phyloP scores from a whole-genome alignment of 2,797 vertebrate species.

The Malacoraja senta region DNA sequence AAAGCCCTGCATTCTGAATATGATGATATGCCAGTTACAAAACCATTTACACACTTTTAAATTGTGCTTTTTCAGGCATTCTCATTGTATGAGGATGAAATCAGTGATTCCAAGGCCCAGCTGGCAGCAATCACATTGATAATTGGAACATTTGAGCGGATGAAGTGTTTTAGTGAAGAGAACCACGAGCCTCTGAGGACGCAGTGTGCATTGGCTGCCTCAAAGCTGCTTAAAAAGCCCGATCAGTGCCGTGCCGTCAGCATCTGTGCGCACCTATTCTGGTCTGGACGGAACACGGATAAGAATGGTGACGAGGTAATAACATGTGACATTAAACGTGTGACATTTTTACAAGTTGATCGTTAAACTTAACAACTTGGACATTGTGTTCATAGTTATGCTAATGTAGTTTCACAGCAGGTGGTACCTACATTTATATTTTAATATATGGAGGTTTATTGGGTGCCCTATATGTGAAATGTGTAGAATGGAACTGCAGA shows the following conservation, averaged over 20 bases:
- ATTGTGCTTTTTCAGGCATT: slow-evolving; percentile 67
- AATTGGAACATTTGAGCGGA: slow-evolving; percentile 92
- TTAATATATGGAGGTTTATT: neutral
- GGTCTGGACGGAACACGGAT: slow-evolving; percentile 92
- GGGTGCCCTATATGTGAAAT: neutral
- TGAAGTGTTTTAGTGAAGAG: slow-evolving; percentile 95
- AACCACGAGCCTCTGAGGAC: slow-evolving; percentile 94
- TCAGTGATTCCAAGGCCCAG: slow-evolving; percentile 97
- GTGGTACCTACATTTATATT: neutral
- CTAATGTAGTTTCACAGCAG: neutral
- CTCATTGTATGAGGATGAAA: slow-evolving; percentile 95
- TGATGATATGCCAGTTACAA: neutral
- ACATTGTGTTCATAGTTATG: neutral
- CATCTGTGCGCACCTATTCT: slow-evolving; percentile 94
- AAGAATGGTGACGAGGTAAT: slow-evolving; percentile 87
- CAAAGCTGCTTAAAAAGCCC: slow-evolving; percentile 93
- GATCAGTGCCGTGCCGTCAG: slow-evolving; percentile 94
- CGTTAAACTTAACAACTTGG: neutral
- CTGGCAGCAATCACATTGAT: slow-evolving; percentile 94
- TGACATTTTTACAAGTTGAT: neutral
- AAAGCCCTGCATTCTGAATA: neutral
- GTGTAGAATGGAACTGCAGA: neutral
- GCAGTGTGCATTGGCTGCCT: slow-evolving; percentile 89
- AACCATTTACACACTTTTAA: slow-evolving; percentile 37
- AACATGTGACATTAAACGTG: neutral